Conservation (phyloP, 2,113 vertebrate species). For the Varanus salvator region DNA sequence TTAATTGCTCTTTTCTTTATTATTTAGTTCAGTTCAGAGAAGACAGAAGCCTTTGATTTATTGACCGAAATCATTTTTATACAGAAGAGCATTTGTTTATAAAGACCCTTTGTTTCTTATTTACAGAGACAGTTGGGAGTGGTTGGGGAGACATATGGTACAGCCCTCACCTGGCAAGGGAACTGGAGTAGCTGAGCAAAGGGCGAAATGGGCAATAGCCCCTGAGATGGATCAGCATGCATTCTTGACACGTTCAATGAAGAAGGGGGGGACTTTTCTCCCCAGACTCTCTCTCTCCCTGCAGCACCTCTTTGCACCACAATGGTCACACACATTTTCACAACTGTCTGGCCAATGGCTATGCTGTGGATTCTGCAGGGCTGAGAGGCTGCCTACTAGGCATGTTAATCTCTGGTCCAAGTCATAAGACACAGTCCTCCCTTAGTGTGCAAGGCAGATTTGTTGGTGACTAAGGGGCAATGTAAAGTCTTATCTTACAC, state of each 20-base stretch:
- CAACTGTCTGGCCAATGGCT: not conserved
- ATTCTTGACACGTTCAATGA: slow-evolving; percentile 6
- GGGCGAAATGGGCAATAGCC: not conserved
- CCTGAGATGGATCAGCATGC: slow-evolving; percentile 13
- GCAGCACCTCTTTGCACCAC: not conserved
- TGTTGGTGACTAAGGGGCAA: not conserved
- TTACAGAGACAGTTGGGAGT: slow-evolving; percentile 59
- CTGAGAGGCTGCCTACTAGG: not conserved
- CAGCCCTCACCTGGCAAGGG: not conserved
- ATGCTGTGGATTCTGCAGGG: not conserved
- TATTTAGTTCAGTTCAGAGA: slow-evolving; percentile 48
- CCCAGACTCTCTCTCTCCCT: not conserved
- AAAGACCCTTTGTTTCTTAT: slow-evolving; percentile 63
- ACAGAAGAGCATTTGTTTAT: slow-evolving; percentile 62
- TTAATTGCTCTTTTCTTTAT: slow-evolving; percentile 43
- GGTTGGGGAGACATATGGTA: not conserved
- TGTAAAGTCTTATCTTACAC: not conserved
- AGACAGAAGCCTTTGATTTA: slow-evolving; percentile 47
- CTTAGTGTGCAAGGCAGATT: slow-evolving; percentile 7
- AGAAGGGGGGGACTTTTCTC: not conserved
- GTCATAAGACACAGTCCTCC: not conserved
- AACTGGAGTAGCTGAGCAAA: slow-evolving; percentile 17
- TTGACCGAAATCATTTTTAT: slow-evolving; percentile 71
- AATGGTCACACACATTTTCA: not conserved
- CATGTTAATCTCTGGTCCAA: not conserved